phyloP scores from a whole-genome alignment of 2,797 vertebrate species.

The Hapalemur alaotrensis region DNA sequence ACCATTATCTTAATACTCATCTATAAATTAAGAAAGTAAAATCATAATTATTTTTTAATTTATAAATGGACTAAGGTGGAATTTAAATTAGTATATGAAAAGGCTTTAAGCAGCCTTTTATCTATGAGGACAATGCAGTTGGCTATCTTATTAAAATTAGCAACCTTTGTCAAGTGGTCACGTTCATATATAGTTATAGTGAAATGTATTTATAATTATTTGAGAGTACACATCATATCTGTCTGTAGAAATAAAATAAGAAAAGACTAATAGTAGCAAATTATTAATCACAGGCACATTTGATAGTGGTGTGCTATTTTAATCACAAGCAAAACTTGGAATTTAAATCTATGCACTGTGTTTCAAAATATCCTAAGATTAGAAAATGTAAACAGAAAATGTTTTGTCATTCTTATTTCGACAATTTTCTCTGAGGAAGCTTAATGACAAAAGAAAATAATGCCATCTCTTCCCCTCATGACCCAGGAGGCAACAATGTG shows the following conservation, averaged over 20 bases:
- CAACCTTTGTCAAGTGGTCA: background rate
- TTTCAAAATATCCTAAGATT: background rate
- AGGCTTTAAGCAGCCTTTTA: background rate
- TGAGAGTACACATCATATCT: background rate
- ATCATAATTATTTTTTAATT: background rate
- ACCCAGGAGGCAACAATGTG: background rate
- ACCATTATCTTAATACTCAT: background rate
- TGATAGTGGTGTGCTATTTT: background rate
- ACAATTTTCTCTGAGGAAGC: background rate
- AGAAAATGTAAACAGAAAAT: background rate
- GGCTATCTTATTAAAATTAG: background rate
- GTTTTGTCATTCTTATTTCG: background rate
- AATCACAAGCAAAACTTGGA: background rate
- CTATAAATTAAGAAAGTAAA: background rate
- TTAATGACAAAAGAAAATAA: background rate
- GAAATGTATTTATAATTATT: slow-evolving; percentile 20
- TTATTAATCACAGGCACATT: slow-evolving; percentile 5
- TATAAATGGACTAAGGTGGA: background rate
- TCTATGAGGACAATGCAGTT: background rate
- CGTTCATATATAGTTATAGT: background rate
- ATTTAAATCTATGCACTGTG: background rate
- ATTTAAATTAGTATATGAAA: background rate
- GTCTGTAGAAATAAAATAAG: background rate
- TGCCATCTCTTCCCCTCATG: background rate
- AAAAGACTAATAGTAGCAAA: background rate